Evolutionary conservation across 2,797 vertebrate genomes (phyloP).

Genomic region (Pseudomugil gertrudae): DNA sequence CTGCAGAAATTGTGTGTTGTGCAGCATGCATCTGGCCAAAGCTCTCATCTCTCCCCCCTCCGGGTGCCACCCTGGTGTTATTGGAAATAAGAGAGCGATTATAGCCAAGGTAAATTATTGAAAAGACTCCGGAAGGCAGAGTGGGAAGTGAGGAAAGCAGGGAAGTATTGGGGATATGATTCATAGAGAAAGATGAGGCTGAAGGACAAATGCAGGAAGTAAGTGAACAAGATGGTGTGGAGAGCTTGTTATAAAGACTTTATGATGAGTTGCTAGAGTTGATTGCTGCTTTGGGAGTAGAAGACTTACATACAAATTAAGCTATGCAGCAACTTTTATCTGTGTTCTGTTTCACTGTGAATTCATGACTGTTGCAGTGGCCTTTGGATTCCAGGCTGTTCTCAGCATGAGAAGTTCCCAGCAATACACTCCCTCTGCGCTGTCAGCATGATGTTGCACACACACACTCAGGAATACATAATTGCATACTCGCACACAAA

Average conservation of each 20-base stretch:
- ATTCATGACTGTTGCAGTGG: conserved; percentile 61
- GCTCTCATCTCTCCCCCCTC: conserved; percentile 29
- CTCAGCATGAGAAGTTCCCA: conserved; percentile 67
- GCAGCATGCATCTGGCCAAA: conserved; percentile 24
- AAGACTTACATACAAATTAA: conserved; percentile 29
- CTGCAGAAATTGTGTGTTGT: conserved; percentile 15
- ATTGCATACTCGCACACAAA: neutral
- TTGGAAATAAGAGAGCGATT: conserved; percentile 66
- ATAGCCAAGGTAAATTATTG: conserved; percentile 66
- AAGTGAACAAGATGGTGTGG: conserved; percentile 7
- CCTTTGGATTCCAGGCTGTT: conserved; percentile 71
- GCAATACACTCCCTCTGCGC: conserved; percentile 60
- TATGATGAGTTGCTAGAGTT: conserved; percentile 3
- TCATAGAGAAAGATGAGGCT: conserved; percentile 22
- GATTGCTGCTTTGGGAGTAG: conserved; percentile 3
- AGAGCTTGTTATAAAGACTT: neutral
- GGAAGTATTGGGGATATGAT: conserved; percentile 40
- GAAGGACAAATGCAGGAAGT: conserved; percentile 14
- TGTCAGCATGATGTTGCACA: conserved; percentile 50
- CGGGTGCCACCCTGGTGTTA: conserved; percentile 50
- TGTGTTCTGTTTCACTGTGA: conserved; percentile 36
- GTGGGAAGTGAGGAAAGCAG: conserved; percentile 17
- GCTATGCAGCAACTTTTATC: conserved; percentile 34
- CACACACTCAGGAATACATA: conserved; percentile 15
- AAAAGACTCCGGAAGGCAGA: conserved; percentile 25